Base-by-base conservation (phyloP, 2,888 invertebrate species). In the Nasonia oneida region DNA sequence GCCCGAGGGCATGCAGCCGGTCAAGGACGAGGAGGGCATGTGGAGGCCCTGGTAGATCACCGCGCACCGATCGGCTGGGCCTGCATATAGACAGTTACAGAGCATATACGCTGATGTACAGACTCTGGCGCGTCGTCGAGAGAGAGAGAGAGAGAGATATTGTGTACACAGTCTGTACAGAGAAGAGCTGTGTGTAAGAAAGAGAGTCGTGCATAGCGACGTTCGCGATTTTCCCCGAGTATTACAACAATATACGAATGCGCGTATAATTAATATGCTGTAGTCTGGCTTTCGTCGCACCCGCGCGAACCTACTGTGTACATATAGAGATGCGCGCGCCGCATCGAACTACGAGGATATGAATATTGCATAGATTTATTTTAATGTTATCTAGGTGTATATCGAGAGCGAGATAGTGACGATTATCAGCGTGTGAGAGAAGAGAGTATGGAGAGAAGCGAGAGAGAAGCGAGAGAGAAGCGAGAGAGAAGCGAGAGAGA, bases 311-410 rank as follows among this genome's bases (percentile, higher is more conserved):
- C 39, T 86, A 29, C 29, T 29, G 29, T 29, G 83, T 86, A 86
- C 42, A 83, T 10, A 29, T 2, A 64, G 2, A 18, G 29, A 53
- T 53, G 47, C 39, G 53, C 67, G 83, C 83, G 83, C 80, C 67
- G 37, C 37, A 86, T 75, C 71, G 79, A 81, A 67, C 81, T 79
- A 79, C 79, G 82, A 84, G 37, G 15, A 83, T 81, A 76, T 75
- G 80, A 67, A 81, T 73, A 73, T 42, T 73, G 12, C 37, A 93
- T 92, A 93, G 92, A 93, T 93, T 93, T 93, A 93, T 93, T 93
- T 93, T 92, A 91, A 93, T 92, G 93, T 93, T 93, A 93, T 92
- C 93, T 93, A 93, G 93, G 90, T 93, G 90, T 92, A 92, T 91
- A 91, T 88, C 50, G 80, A 83, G 76, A 47, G 89, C 81, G 81